phyloP scores from a whole-genome alignment of 1,140 invertebrate species.

The Lepidurus packardi region DNA sequence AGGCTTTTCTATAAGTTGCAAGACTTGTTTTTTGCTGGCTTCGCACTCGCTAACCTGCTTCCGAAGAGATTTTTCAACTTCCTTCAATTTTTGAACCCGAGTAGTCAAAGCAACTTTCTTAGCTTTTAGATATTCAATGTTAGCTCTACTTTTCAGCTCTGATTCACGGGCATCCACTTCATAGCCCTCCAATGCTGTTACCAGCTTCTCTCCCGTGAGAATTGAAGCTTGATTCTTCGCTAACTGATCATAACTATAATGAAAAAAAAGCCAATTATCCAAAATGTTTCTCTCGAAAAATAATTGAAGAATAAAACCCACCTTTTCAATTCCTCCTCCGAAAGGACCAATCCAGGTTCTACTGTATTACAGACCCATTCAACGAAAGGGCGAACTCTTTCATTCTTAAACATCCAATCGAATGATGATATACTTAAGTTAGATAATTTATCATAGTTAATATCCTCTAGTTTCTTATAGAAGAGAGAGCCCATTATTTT shows the following conservation, averaged over 20 bases:
- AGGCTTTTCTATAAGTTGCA: not conserved
- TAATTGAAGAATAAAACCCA: not conserved
- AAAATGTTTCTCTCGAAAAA: not conserved
- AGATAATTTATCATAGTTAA: not conserved
- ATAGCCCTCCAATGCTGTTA: not conserved
- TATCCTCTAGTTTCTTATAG: not conserved
- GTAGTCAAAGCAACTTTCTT: not conserved
- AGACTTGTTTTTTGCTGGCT: not conserved
- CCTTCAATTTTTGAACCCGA: not conserved
- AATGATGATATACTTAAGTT: not conserved
- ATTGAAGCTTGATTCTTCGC: not conserved
- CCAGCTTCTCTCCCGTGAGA: not conserved
- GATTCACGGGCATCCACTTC: not conserved
- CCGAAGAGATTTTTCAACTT: not conserved
- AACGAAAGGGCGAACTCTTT: not conserved
- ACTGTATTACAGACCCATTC: slow-evolving; percentile 4
- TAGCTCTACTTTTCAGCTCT: not conserved
- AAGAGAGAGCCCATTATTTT: not conserved
- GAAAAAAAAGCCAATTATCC: not conserved
- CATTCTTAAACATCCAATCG: not conserved
- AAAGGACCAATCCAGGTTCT: not conserved
- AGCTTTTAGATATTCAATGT: not conserved
- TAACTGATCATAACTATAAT: not conserved
- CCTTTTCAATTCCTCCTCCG: not conserved
- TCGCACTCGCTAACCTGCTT: not conserved